Conservation (phyloP, 2,113 vertebrate species). For the Vicugna pacos region DNA sequence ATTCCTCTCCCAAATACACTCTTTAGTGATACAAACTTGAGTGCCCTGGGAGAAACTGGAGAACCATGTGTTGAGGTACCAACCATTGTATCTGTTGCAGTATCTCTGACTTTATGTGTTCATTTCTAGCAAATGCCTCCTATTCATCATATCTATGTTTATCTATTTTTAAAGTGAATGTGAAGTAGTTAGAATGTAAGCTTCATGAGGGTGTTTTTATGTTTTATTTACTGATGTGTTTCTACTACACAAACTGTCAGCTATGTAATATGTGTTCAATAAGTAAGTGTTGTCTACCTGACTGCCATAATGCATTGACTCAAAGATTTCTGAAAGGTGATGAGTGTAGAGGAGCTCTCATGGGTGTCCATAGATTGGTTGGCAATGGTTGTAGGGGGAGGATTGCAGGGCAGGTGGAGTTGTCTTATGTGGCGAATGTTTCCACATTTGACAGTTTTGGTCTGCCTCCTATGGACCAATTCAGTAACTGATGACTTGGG, state of each 20-base stretch:
- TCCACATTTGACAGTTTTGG: background rate
- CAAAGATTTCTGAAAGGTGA: background rate
- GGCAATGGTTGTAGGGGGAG: background rate
- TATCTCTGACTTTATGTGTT: background rate
- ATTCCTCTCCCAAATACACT: background rate
- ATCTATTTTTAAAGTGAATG: background rate
- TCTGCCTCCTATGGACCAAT: background rate
- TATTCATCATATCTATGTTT: background rate
- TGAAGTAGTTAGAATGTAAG: background rate
- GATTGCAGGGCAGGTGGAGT: background rate
- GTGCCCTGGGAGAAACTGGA: background rate
- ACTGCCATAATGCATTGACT: background rate
- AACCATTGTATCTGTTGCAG: background rate
- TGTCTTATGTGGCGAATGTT: background rate
- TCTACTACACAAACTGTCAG: background rate
- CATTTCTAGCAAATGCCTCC: background rate
- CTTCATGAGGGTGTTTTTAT: background rate
- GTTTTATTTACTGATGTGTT: background rate
- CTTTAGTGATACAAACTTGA: conserved; percentile 13
- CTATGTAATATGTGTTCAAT: background rate
- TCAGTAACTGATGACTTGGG: background rate
- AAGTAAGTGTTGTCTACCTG: background rate
- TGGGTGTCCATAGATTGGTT: background rate
- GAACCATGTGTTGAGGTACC: background rate
- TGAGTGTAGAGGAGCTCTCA: background rate